Conservation (phyloP, 2,888 invertebrate species). For the Machimus atricapillus region DNA sequence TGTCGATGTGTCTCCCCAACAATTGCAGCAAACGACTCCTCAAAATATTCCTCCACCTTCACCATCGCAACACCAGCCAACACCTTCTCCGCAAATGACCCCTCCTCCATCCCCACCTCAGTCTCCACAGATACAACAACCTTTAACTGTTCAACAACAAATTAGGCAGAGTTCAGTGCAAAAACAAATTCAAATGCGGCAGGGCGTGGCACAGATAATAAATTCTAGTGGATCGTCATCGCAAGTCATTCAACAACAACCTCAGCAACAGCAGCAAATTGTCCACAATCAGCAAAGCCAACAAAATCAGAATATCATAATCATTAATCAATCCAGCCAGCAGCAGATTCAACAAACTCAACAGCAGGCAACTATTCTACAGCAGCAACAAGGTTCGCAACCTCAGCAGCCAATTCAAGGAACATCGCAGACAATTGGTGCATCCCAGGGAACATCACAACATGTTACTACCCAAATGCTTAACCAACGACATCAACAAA, state of each 20-base stretch:
- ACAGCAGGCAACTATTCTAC: constrained; percentile 40
- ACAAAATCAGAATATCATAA: constrained; percentile 61
- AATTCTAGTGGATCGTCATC: constrained; percentile 48
- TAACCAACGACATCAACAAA: constrained; percentile 57
- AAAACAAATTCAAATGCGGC: constrained; percentile 47
- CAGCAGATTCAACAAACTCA: constrained; percentile 63
- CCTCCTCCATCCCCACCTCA: constrained; percentile 58
- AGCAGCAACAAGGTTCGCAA: constrained; percentile 56
- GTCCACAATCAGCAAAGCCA: constrained; percentile 62
- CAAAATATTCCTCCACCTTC: constrained; percentile 59
- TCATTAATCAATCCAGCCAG: constrained; percentile 58
- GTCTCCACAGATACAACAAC: constrained; percentile 53
- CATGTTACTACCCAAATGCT: constrained; percentile 10
- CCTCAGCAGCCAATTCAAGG: neutral
- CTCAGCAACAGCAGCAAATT: constrained; percentile 65
- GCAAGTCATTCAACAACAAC: constrained; percentile 58
- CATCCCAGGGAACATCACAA: constrained; percentile 49
- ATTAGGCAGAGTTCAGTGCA: constrained; percentile 49
- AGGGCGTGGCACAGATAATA: constrained; percentile 34
- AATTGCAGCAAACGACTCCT: constrained; percentile 50
- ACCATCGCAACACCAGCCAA: constrained; percentile 51
- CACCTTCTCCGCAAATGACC: constrained; percentile 60
- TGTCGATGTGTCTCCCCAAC: constrained; percentile 57
- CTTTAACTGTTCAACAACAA: constrained; percentile 53
- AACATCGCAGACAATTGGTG: neutral